Conservation (phyloP, 2,113 vertebrate species). For the Athene noctua region DNA sequence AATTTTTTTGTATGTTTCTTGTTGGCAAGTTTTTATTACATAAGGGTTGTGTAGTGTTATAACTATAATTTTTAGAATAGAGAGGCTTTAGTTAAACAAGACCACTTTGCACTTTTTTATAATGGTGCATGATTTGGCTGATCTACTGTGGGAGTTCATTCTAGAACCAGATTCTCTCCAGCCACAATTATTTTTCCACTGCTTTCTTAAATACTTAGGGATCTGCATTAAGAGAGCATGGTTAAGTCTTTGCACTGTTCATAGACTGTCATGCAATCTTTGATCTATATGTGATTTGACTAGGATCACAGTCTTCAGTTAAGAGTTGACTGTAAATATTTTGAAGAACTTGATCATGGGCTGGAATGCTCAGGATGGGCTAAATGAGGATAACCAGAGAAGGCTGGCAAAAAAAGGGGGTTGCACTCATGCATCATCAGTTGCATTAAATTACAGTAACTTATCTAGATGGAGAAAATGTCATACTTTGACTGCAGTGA, state of each 20-base stretch:
- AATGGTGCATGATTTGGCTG: background rate
- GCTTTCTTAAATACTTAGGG: background rate
- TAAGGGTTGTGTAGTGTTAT: background rate
- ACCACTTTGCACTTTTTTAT: background rate
- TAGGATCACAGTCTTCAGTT: background rate
- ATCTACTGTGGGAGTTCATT: background rate
- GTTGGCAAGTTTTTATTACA: background rate
- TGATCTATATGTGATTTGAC: background rate
- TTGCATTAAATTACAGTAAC: background rate
- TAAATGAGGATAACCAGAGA: background rate
- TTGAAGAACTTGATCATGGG: background rate
- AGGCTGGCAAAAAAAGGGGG: background rate
- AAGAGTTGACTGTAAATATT: background rate
- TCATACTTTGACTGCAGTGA: background rate
- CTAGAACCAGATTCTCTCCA: background rate
- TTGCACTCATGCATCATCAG: background rate
- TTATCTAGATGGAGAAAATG: background rate
- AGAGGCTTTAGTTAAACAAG: background rate
- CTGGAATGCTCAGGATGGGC: background rate
- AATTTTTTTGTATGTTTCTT: background rate
- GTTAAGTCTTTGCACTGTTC: background rate
- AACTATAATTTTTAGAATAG: background rate
- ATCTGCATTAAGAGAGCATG: background rate
- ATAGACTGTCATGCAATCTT: background rate
- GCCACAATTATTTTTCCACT: background rate